Evolutionary conservation across 1,140 invertebrate genomes (phyloP).

Genomic region (Cotesia glomerata): DNA sequence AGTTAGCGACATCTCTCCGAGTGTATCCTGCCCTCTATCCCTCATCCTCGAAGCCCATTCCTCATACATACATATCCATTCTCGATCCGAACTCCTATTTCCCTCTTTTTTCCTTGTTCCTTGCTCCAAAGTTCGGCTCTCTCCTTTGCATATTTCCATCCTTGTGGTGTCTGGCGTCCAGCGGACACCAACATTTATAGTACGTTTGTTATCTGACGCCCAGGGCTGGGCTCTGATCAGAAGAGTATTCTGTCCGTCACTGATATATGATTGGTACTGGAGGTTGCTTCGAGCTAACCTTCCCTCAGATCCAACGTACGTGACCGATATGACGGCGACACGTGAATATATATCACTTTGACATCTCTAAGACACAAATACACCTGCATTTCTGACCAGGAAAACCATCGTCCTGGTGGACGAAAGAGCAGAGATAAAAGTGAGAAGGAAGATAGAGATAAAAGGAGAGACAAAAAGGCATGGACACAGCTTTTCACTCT

Average conservation of each 20-base stretch:
- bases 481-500: not conserved
- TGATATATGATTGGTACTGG: slow-evolving; percentile 52
- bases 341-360: slow-evolving; percentile 18
- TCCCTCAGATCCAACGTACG: slow-evolving; percentile 54
- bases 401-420: not conserved
- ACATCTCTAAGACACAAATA: not conserved
- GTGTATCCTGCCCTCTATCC: not conserved
- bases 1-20: slow-evolving; percentile 63
- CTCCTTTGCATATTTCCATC: not conserved
- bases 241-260: slow-evolving; percentile 47
- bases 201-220: slow-evolving; percentile 32
- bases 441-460: not conserved
- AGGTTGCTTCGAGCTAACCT: slow-evolving; percentile 41
- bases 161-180: slow-evolving; percentile 15
- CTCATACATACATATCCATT: slow-evolving; percentile 14
- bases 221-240: slow-evolving; percentile 20
- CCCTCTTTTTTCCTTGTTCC: slow-evolving; percentile 9
- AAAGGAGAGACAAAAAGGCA: slow-evolving; percentile 11
- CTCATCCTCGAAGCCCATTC: not conserved
- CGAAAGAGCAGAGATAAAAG: not conserved
- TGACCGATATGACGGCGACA: slow-evolving; percentile 54
- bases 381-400: not conserved
- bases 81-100: not conserved
- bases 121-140: not conserved
- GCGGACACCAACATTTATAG: slow-evolving; percentile 18